Percentiles rank a stretch among this genome's conserved stretches.
Conservation (phyloP, 2,797 vertebrate genomes). For the Mycteria americana region DNA sequence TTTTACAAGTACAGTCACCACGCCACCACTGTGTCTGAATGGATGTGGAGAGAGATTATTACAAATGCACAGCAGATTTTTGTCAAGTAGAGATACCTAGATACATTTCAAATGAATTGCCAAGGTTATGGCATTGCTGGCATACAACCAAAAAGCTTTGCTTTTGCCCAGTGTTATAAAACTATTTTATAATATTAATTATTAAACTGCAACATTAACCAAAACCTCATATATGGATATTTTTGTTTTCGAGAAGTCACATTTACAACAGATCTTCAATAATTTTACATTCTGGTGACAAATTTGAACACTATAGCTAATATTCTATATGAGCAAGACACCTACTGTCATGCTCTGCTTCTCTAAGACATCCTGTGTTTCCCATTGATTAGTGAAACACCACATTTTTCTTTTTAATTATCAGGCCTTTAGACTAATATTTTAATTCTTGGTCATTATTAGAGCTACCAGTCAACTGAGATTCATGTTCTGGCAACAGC, state of each 20-base stretch:
- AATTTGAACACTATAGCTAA: not conserved
- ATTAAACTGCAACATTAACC: not conserved
- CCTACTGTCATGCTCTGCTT: not conserved
- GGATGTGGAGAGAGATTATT: not conserved
- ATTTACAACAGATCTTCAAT: not conserved
- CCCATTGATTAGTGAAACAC: not conserved
- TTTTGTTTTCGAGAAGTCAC: not conserved
- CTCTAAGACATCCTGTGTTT: not conserved
- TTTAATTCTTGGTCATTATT: constrained; percentile 1
- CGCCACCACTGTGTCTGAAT: not conserved
- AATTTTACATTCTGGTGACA: not conserved
- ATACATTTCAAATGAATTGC: not conserved
- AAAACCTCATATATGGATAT: not conserved
- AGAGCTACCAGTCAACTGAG: not conserved
- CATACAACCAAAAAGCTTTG: not conserved
- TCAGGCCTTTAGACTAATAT: not conserved
- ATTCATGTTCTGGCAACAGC: not conserved
- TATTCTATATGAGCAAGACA: not conserved
- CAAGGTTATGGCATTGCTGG: constrained; percentile 9
- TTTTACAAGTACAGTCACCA: not conserved
- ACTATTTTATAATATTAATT: not conserved
- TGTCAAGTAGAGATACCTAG: not conserved
- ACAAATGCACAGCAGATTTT: not conserved
- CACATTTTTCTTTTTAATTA: constrained; percentile 6
- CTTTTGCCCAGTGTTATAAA: not conserved